Conservation (phyloP, 2,113 vertebrate species). For the Phalacrocorax carbo region DNA sequence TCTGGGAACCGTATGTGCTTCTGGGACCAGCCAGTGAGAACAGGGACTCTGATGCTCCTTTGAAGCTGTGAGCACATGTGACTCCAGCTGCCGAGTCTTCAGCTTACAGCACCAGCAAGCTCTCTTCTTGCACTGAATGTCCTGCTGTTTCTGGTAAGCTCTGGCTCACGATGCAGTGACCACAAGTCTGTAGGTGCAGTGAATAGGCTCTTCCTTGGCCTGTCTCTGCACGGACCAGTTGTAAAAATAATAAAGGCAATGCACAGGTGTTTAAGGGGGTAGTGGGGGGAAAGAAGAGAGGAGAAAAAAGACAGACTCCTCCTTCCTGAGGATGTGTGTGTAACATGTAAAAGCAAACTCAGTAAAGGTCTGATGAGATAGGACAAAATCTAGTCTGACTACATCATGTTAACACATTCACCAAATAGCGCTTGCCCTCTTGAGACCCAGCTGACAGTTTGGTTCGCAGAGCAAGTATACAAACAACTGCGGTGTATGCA, state of each 20-base stretch:
- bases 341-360: not conserved
- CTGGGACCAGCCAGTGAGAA: not conserved
- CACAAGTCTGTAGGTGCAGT: not conserved
- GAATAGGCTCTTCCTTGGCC: not conserved
- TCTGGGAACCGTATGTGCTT: not conserved
- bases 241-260: not conserved
- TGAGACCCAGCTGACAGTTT: not conserved
- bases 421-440: not conserved
- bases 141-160: not conserved
- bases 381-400: not conserved
- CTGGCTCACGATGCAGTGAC: not conserved
- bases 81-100: not conserved
- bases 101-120: not conserved
- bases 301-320: not conserved
- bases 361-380: not conserved
- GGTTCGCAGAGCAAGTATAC: not conserved
- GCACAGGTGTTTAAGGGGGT: not conserved
- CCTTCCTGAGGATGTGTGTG: not conserved
- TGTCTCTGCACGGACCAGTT: not conserved
- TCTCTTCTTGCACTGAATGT: not conserved
- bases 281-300: not conserved
- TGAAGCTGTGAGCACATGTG: not conserved
- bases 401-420: not conserved
- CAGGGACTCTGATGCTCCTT: not conserved
- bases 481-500: not conserved